A percentile compares a stretch with the other conserved stretches of the same genome.
Evolutionary conservation across 2,888 invertebrate genomes (phyloP).

Genomic region (Drosophila pseudotalamancana): DNA sequence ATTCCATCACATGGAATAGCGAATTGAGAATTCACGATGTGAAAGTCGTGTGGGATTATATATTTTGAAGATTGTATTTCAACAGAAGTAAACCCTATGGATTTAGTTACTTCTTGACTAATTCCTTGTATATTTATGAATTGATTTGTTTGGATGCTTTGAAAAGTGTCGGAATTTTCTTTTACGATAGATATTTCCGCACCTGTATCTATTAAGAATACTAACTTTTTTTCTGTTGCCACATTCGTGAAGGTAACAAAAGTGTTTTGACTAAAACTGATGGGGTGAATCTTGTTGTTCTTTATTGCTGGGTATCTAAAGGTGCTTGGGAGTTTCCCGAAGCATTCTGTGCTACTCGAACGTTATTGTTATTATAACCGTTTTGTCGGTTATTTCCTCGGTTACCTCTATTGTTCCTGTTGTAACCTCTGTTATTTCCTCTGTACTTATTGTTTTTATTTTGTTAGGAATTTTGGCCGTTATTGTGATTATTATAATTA

Average conservation of each 20-base stretch:
- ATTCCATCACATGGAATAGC: conserved; percentile 3
- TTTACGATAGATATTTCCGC: no score
- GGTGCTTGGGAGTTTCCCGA: not conserved
- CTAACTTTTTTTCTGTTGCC: not conserved
- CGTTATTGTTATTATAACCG: not conserved
- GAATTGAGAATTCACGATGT: not conserved
- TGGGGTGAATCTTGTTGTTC: not conserved
- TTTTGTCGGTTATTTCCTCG: not conserved
- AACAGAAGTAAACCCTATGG: not conserved
- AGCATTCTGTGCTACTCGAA: not conserved
- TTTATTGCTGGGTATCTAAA: not conserved
- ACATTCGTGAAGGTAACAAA: not conserved
- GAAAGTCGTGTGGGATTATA: not conserved
- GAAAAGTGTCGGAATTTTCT: not conserved
- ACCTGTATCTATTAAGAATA: not conserved
- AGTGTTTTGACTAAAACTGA: not conserved
- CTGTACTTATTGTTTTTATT: not conserved
- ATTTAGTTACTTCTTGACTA: not conserved
- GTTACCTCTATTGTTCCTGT: not conserved
- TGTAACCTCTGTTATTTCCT: not conserved
- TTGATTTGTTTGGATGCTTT: not conserved
- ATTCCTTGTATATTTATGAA: not conserved
- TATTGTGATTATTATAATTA: not conserved
- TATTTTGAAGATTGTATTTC: not conserved
- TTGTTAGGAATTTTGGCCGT: not conserved